phyloP scores from a whole-genome alignment of 2,113 vertebrate genomes.

The Ellobius talpinus region DNA sequence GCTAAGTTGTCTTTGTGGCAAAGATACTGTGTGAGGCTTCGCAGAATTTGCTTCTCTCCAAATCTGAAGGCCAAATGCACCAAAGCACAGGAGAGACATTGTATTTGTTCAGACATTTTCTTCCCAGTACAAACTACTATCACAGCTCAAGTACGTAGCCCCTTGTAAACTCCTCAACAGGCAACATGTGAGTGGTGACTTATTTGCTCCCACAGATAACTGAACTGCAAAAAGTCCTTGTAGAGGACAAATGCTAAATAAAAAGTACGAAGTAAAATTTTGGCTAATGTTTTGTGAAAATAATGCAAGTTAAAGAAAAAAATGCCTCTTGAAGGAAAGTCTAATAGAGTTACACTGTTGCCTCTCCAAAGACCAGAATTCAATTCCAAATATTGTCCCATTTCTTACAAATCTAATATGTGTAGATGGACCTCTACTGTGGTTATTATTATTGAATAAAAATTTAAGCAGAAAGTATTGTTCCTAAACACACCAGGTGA shows the following conservation, averaged over 20 bases:
- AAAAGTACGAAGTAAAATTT: not conserved
- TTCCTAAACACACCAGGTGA: not conserved
- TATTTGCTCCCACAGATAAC: not conserved
- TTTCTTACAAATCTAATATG: not conserved
- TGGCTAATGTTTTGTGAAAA: not conserved
- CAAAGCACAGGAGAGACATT: not conserved
- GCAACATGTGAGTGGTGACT: not conserved
- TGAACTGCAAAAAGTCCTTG: not conserved
- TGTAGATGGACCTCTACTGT: not conserved
- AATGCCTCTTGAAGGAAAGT: not conserved
- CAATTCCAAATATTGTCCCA: not conserved
- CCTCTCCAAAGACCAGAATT: not conserved
- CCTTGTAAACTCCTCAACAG: not conserved
- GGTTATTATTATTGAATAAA: constrained; percentile 12
- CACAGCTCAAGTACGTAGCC: not conserved
- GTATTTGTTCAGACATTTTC: not conserved
- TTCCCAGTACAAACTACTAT: not conserved
- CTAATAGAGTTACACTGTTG: not conserved
- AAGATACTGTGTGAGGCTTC: not conserved
- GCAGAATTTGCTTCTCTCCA: constrained; percentile 28
- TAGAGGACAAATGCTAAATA: not conserved
- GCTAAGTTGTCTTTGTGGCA: not conserved
- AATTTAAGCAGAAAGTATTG: not conserved
- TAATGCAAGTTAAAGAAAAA: not conserved
- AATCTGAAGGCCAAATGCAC: not conserved